A percentile compares a stretch with the other conserved stretches of the same genome.
Evolutionary conservation across 1,140 invertebrate genomes (phyloP).

Genomic region (Pogonomyrmex californicus): DNA sequence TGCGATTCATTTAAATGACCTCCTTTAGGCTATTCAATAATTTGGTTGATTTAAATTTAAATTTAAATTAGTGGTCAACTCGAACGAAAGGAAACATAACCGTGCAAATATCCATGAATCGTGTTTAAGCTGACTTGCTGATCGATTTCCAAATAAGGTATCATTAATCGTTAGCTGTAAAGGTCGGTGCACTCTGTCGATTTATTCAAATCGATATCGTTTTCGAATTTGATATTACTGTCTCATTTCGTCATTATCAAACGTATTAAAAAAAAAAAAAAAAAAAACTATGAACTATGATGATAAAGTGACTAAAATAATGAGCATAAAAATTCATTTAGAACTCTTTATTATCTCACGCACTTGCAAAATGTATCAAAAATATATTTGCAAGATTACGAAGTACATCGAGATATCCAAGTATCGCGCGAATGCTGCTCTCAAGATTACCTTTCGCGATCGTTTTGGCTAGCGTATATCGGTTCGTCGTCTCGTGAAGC

Average conservation of each 20-base stretch:
- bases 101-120: slow-evolving; percentile 6
- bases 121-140: slow-evolving; percentile 12
- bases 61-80: not conserved
- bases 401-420: not conserved
- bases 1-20: not conserved
- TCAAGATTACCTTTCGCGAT: slow-evolving; percentile 1
- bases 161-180: slow-evolving; percentile 45
- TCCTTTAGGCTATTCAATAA: not conserved
- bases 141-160: slow-evolving; percentile 20
- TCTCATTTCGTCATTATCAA: not conserved
- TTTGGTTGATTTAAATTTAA: slow-evolving; percentile 21
- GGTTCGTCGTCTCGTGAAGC: slow-evolving; percentile 30
- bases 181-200: slow-evolving; percentile 7
- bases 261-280: not conserved
- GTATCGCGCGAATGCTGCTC: not conserved
- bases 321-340: too few relatives aligned
- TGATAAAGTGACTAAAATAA: not conserved
- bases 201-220: slow-evolving; percentile 6
- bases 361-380: not conserved
- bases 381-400: not conserved
- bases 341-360: not conserved
- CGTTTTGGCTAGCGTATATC: slow-evolving; percentile 6
- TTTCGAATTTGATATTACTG: not conserved
- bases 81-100: slow-evolving; percentile 10
- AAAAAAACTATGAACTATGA: not conserved